phyloP scores from a whole-genome alignment of 2,113 vertebrate genomes.

The Epinephelus cyanopodus region DNA sequence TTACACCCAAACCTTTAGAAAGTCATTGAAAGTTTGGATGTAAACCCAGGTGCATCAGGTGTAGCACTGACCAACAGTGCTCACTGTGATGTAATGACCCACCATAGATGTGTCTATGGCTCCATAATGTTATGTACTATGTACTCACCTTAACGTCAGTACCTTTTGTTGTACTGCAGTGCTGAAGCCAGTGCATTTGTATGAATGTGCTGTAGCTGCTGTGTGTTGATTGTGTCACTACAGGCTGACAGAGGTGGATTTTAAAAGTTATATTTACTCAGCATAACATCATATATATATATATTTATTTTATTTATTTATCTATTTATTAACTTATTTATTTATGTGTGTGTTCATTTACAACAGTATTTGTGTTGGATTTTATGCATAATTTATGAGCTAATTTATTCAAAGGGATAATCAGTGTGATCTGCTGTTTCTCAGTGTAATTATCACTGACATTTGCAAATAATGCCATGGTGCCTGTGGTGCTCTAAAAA shows the following conservation, averaged over 20 bases:
- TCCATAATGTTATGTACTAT: constrained; percentile 37
- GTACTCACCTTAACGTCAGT: constrained; percentile 15
- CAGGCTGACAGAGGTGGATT: constrained; percentile 16
- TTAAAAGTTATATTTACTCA: background rate
- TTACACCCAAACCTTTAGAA: background rate
- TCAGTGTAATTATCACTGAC: background rate
- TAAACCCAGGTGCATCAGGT: background rate
- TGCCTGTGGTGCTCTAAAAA: background rate
- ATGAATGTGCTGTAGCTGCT: background rate
- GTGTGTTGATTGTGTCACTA: constrained; percentile 36
- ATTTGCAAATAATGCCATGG: background rate
- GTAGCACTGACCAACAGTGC: background rate
- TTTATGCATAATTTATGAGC: background rate
- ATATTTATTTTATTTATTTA: constrained; percentile 48
- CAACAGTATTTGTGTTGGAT: background rate
- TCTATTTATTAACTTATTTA: constrained; percentile 41
- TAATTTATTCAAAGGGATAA: constrained; percentile 1
- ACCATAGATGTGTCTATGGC: background rate
- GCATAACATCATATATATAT: background rate
- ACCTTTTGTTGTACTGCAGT: constrained; percentile 29
- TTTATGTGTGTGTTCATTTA: background rate
- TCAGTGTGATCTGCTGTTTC: background rate
- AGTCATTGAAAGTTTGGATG: background rate
- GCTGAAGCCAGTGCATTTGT: background rate
- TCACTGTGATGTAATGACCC: background rate